Conservation (phyloP, 2,113 vertebrate genomes). For the Neodontobutis hainanensis region DNA sequence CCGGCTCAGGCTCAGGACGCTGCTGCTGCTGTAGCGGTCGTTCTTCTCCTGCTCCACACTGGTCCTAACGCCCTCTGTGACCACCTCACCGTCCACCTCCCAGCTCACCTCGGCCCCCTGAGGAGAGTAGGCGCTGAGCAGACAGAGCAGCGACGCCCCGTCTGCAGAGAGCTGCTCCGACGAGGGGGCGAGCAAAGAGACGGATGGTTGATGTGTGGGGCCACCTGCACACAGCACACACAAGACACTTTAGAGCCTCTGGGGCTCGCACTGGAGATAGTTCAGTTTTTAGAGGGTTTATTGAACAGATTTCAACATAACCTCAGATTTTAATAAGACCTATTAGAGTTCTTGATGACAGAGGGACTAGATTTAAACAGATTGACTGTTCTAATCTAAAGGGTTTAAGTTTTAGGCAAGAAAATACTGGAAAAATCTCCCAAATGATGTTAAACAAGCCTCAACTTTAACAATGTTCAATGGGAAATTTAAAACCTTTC, state of each 20-base stretch:
- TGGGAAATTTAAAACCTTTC: too few species aligned
- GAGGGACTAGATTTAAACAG: too few species aligned
- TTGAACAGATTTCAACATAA: too few species aligned
- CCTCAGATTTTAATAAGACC: too few species aligned
- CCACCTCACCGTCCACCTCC: conserved; percentile 8
- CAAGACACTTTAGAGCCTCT: neutral
- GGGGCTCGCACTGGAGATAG: too few species aligned
- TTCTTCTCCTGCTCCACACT: conserved; percentile 2
- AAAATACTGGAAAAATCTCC: too few species aligned
- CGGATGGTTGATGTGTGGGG: conserved; percentile 4
- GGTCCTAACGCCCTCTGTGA: neutral
- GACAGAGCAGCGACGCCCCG: conserved; percentile 27
- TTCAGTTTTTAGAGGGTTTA: too few species aligned
- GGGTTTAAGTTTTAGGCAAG: too few species aligned
- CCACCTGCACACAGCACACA: conserved; percentile 6
- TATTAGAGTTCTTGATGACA: too few species aligned
- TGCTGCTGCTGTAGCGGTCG: conserved; percentile 5
- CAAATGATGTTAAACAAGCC: too few species aligned
- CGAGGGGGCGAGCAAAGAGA: conserved; percentile 36
- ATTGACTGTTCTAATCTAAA: too few species aligned
- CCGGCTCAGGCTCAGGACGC: conserved; percentile 10
- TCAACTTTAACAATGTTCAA: too few species aligned
- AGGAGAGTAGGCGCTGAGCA: conserved; percentile 38
- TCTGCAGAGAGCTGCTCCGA: conserved; percentile 20
- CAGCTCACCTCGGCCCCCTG: conserved; percentile 11